Evolutionary conservation across 2,113 vertebrate species (phyloP).

Genomic region (Tamias sibiricus): DNA sequence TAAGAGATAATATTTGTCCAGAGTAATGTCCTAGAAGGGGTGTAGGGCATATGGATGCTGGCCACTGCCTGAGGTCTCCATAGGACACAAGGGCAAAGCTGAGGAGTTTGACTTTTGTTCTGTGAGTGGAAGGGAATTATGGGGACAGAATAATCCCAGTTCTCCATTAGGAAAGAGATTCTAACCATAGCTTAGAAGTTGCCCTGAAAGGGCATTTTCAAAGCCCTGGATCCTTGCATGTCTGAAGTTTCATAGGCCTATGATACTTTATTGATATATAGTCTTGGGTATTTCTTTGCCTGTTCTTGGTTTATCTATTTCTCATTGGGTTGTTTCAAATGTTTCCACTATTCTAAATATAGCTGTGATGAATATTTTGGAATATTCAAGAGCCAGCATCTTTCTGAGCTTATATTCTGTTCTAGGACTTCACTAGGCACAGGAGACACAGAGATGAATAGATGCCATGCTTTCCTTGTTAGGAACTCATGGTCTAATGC

Average conservation of each 20-base stretch:
- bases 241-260: background rate
- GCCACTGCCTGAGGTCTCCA: background rate
- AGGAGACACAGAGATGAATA: background rate
- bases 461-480: background rate
- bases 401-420: background rate
- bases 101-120: background rate
- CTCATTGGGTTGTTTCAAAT: background rate
- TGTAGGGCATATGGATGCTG: background rate
- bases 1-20: background rate
- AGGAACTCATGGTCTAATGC: background rate
- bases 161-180: background rate
- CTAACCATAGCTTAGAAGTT: background rate
- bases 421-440: background rate
- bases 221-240: background rate
- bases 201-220: background rate
- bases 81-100: background rate
- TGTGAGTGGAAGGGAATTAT: background rate
- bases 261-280: background rate
- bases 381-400: background rate
- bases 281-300: background rate
- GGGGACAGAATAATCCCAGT: background rate
- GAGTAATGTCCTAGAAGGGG: background rate
- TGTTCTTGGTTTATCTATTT: background rate
- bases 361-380: background rate
- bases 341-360: conserved; percentile 46